Evolutionary conservation across 2,888 invertebrate genomes (phyloP), one percentile per base, ranked within the genome.

Genomic region (Lepidocyrtoides sp.): DNA sequence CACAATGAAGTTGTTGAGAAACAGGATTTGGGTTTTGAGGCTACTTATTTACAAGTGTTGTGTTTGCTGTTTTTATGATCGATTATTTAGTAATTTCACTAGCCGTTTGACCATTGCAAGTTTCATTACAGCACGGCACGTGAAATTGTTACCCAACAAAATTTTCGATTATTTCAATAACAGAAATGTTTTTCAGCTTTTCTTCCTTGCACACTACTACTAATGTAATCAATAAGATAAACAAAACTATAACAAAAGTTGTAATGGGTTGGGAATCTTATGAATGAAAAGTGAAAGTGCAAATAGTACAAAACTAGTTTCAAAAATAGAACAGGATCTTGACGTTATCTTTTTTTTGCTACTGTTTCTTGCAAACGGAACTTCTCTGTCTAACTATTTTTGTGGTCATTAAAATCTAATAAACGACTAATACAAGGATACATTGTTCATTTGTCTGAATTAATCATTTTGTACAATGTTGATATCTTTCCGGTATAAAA

Each of bases 271-370:
- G 69, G 69, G 72, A 89, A 72, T 82, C 29, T 75, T 1, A 60
- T 54, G 60, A 63, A 88, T 23, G 36, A 83, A 83, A 89, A 89
- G 89, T 75, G 89, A 89, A 89, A 89, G 89, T 89, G 51, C 14
- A 60, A 89, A 89, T n/a, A n/a, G n/a, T n/a, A n/a, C n/a, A n/a
- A n/a, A n/a, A 69, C 89, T 83, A 89, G 89, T 83, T 89, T 83
- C 32, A 83, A 77, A 89, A 89, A 57, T 89, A 89, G 89, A 89
- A 89, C 89, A 89, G 89, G 89, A 89, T 89, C 83, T 89, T 36
- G 36, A 0, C 48, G 66, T 20, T 36, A 14, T 10, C 57, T 5
- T 32, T 66, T 66, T 32, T 66, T 66, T 41, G 23, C 26, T 57
- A 5, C 4, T 29, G n/a, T 69, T 8, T 17, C 20, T 36, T 69